Evolutionary conservation across 2,888 invertebrate species (phyloP).

Genomic region (Trichacis sp.): DNA sequence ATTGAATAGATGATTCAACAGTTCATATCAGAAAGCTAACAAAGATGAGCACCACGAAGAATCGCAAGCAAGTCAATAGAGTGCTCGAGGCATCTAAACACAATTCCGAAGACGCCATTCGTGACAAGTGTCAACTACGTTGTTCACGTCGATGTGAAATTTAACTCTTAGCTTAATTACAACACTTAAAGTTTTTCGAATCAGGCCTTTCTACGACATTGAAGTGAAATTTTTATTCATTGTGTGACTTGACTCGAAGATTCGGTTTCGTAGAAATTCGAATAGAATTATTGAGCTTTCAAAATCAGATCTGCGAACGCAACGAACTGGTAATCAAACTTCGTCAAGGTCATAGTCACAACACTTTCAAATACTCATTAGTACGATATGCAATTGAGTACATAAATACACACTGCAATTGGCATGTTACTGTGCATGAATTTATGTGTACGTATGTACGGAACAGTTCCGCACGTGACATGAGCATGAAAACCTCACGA

Average conservation of each 20-base stretch:
- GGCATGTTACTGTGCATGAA: constrained; percentile 38
- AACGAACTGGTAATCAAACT: too few relatives aligned
- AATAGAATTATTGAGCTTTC: too few relatives aligned
- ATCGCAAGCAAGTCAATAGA: background rate
- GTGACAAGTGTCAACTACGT: constrained; percentile 1
- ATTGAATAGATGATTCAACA: too few relatives aligned
- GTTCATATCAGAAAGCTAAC: too few relatives aligned
- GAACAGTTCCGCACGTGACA: constrained; percentile 26
- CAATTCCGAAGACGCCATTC: background rate
- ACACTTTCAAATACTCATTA: constrained; percentile 23
- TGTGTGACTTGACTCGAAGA: too few relatives aligned
- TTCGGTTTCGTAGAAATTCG: too few relatives aligned
- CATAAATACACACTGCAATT: constrained; percentile 25
- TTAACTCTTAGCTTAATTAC: background rate
- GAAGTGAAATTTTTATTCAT: too few relatives aligned
- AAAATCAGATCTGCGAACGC: too few relatives aligned
- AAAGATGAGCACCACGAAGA: background rate
- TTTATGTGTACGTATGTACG: constrained; percentile 16
- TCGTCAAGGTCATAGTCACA: constrained; percentile 21
- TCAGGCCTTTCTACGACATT: too few relatives aligned
- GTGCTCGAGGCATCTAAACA: background rate
- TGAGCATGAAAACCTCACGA: constrained; percentile 32
- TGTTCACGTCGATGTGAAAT: background rate
- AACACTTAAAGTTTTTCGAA: too few relatives aligned
- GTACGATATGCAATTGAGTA: constrained; percentile 22